These are phyloP conservation scores for Aphaenogaster rudis DNA, from an alignment of 1,140 invertebrate species.

Conservation along the genomic window DNA sequence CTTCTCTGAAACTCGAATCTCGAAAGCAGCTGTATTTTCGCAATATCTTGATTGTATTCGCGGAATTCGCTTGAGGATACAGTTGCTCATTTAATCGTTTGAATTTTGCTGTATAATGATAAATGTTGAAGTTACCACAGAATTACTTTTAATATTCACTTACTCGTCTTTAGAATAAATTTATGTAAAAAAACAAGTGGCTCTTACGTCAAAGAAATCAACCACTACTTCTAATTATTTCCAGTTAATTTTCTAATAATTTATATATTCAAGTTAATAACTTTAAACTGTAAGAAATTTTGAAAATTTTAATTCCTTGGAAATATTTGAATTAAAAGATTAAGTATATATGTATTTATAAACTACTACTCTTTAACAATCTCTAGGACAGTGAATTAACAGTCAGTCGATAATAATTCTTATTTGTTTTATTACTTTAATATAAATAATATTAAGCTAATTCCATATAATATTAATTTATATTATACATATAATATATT, in stretches of 20 bases:
- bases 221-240: neutral
- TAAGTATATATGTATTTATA: neutral
- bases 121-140: neutral
- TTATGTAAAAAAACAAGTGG: neutral
- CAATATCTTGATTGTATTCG: neutral
- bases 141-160: neutral
- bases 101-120: neutral
- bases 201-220: neutral
- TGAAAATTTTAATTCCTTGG: neutral
- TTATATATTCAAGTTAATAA: neutral
- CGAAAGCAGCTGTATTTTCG: neutral
- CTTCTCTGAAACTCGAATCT: neutral
- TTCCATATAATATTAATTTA: neutral
- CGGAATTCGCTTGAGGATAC: neutral
- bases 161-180: neutral
- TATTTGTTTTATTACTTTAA: neutral
- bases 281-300: neutral
- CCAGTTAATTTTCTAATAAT: neutral
- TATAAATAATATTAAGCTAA: constrained; percentile 5
- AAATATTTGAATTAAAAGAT: neutral
- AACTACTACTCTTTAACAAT: neutral
- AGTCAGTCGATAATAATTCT: neutral
- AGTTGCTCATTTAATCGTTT: neutral
- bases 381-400: neutral
- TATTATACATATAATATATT: constrained; percentile 7